Evolutionary conservation across 1,140 invertebrate species (phyloP).

Genomic region (Drosophila trapezifrons): DNA sequence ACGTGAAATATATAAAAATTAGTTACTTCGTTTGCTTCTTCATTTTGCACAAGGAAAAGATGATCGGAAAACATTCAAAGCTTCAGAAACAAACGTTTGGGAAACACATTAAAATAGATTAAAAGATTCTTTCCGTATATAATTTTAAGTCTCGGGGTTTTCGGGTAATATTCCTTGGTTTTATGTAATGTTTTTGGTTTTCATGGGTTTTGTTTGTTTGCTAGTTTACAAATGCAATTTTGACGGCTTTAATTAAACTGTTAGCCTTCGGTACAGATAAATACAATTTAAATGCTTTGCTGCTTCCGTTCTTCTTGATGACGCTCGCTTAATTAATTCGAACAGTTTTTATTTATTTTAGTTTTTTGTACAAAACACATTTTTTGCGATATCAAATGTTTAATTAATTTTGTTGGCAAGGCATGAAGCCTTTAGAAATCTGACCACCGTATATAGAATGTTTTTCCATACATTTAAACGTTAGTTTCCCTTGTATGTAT

Average conservation of each 20-base stretch:
- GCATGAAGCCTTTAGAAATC: slow-evolving; percentile 37
- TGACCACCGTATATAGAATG: slow-evolving; percentile 49
- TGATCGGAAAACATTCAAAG: slow-evolving; percentile 40
- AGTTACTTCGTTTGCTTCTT: slow-evolving; percentile 37
- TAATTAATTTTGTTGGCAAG: slow-evolving; percentile 60
- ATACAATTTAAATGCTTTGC: slow-evolving; percentile 76
- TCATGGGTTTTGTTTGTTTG: slow-evolving; percentile 24
- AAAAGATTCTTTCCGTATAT: slow-evolving; percentile 12
- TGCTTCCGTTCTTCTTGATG: slow-evolving; percentile 51
- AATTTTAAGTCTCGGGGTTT: slow-evolving; percentile 22
- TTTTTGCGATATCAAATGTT: slow-evolving; percentile 46
- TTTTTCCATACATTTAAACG: slow-evolving; percentile 56
- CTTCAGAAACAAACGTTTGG: slow-evolving; percentile 25
- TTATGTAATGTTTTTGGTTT: slow-evolving; percentile 20
- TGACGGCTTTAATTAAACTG: slow-evolving; percentile 67
- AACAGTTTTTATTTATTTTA: slow-evolving; percentile 37
- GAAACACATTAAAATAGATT: slow-evolving; percentile 35
- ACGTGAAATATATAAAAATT: slow-evolving; percentile 46
- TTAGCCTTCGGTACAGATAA: slow-evolving; percentile 68
- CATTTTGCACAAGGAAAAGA: slow-evolving; percentile 42
- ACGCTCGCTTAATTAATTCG: slow-evolving; percentile 59
- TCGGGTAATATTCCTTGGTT: slow-evolving; percentile 24
- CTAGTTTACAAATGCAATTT: slow-evolving; percentile 80
- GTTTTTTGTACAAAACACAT: slow-evolving; percentile 59
- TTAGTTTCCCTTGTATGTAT: slow-evolving; percentile 42